These are phyloP conservation scores for Barypeithes pellucidus DNA, from an alignment of 2,888 invertebrate species.

Conservation along the genomic window DNA sequence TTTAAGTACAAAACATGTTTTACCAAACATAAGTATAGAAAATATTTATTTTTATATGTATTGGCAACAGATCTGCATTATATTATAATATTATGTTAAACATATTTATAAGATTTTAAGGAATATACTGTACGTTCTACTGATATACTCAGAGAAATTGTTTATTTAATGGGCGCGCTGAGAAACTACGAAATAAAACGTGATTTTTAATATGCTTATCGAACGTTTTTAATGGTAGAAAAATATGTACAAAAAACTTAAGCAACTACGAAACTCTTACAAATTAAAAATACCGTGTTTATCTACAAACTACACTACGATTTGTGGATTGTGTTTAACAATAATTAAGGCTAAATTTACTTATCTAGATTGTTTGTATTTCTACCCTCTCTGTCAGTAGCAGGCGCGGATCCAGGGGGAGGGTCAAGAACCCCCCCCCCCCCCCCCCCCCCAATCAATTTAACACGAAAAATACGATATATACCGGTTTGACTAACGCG, in stretches of 20 bases:
- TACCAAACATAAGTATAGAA: constrained; percentile 10
- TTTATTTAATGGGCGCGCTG: constrained; percentile 8
- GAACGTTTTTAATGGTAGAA: constrained; percentile 59
- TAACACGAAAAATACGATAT: too few relatives aligned
- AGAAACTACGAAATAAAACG: constrained; percentile 5
- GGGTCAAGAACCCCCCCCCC: too few relatives aligned
- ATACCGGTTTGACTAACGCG: too few relatives aligned
- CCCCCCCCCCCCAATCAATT: too few relatives aligned
- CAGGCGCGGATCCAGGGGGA: too few relatives aligned
- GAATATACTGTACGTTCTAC: constrained; percentile 7
- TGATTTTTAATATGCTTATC: constrained; percentile 10
- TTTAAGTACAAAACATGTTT: constrained; percentile 12
- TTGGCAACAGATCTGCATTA: not conserved
- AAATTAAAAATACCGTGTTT: constrained; percentile 35
- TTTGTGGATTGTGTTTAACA: constrained; percentile 25
- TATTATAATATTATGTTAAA: constrained; percentile 9
- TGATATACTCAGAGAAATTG: constrained; percentile 6
- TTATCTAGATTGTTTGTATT: constrained; percentile 1
- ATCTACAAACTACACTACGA: constrained; percentile 28
- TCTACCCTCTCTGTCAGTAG: not conserved
- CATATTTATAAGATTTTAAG: constrained; percentile 23
- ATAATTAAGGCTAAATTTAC: constrained; percentile 11
- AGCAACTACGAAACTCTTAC: constrained; percentile 40
- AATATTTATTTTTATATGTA: constrained; percentile 26
- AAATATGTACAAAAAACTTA: constrained; percentile 60